Conservation (phyloP, 2,888 invertebrate species). For the Conistra vaccinii region DNA sequence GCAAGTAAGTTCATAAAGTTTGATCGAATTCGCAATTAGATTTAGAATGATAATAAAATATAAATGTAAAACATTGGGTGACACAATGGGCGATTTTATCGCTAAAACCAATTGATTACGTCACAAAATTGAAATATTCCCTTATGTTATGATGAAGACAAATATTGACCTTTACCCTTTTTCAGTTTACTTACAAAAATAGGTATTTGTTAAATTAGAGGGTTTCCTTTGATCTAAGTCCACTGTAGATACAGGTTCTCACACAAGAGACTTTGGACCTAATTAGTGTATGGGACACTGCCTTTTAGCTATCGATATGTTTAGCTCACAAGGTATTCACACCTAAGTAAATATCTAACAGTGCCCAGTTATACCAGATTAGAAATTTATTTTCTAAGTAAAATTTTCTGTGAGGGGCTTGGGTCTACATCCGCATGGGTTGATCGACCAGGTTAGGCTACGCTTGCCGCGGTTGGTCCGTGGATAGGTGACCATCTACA, state of each 20-base stretch:
- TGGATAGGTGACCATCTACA: too few relatives aligned
- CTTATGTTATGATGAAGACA: slow-evolving; percentile 5
- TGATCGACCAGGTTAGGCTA: too few relatives aligned
- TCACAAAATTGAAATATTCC: background rate
- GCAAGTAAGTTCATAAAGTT: too few relatives aligned
- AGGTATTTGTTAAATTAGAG: slow-evolving; percentile 6
- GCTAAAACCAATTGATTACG: background rate
- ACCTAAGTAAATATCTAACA: background rate
- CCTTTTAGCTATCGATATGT: background rate
- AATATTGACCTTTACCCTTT: slow-evolving; percentile 37
- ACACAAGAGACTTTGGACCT: slow-evolving; percentile 5
- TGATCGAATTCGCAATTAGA: too few relatives aligned
- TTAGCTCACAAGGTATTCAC: background rate
- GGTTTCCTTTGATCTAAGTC: slow-evolving; percentile 30
- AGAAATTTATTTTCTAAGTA: background rate
- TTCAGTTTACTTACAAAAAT: background rate
- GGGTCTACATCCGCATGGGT: too few relatives aligned
- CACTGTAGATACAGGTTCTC: background rate
- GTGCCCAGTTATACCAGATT: background rate
- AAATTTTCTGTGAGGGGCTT: too few relatives aligned
- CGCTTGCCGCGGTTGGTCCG: too few relatives aligned
- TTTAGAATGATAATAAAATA: too few relatives aligned
- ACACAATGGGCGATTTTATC: background rate
- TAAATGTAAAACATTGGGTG: background rate
- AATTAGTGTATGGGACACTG: slow-evolving; percentile 23